Conservation (phyloP, 2,797 vertebrate genomes). For the Epinephelus coioides region DNA sequence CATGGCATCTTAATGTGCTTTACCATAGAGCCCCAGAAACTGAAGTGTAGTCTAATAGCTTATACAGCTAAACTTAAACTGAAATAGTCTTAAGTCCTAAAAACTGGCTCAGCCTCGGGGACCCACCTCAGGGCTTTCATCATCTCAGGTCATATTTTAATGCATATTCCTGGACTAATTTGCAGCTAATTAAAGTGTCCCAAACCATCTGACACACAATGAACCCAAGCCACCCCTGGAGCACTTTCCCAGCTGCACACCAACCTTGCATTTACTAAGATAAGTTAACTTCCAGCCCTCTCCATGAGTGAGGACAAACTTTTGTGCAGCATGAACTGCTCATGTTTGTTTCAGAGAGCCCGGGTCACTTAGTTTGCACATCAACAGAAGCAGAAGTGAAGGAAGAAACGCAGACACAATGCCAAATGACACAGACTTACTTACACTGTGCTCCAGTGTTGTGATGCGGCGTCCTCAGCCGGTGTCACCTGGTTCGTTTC, state of each 20-base stretch:
- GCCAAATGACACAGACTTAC: background rate
- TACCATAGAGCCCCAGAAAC: background rate
- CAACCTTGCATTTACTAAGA: background rate
- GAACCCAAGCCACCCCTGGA: background rate
- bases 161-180: background rate
- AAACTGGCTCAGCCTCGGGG: background rate
- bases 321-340: background rate
- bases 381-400: background rate
- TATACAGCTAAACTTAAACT: background rate
- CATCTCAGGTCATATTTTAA: background rate
- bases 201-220: background rate
- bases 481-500: background rate
- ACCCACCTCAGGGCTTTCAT: background rate
- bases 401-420: background rate
- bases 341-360: background rate
- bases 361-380: background rate
- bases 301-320: background rate
- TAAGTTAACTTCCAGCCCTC: background rate
- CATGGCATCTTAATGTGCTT: background rate
- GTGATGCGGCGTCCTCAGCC: background rate
- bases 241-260: background rate
- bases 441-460: background rate
- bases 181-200: background rate
- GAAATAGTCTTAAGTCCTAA: background rate
- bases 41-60: background rate